Evolutionary conservation across 2,797 vertebrate genomes (phyloP), one percentile per base, ranked within the genome.

Genomic region (Peromyscus nudipes): DNA sequence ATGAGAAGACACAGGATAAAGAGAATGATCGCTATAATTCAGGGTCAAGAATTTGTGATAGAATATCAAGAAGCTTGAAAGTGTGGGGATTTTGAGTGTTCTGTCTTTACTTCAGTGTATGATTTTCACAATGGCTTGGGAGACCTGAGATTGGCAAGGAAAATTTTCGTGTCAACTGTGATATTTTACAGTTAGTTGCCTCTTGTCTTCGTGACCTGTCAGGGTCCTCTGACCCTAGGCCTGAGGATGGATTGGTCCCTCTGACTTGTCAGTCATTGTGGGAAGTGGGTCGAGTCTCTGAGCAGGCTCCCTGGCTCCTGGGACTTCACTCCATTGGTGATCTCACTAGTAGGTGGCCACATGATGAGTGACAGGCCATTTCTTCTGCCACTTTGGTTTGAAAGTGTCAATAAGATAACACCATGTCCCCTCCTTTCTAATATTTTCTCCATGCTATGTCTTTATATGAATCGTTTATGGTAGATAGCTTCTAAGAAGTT

Each of bases 1-100:
- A 43, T 65, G 67, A 69, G 40, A 73, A 89, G 76, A 23, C 73
- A 81, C 49, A 84, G 71, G 84, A 80, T 83, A 75, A 81, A 81
- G 60, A 29, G 60, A 81, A 46, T 62, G 82, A 19, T 64, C n/a
- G 65, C 34, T 31, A 77, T 85, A 27, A n/a, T 43, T 64, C 73
- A 40, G 34, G 29, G 64, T 80, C 85, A 57, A 65, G 49, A 76
- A 83, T 67, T 83, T 65, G 69, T 71, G 62, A 90, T 37, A 46
- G 65, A 81, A 80, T 43, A 62, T 52, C 65, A 77, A 96, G 83
- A 86, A 34, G 29, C 37, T 49, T 6, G 83, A 84, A 80, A n/a
- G 49, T 46, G 87, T 27, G 62, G 71, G 27, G 87, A 77, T 69
- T 34, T 37, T 10, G 27, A n/a, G 25, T 0, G 13, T 23, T 13